Percentiles rank a stretch among this genome's conserved stretches.
These are phyloP conservation scores for Callocephalon fimbriatum DNA, from an alignment of 2,113 vertebrate species.

Conservation along the genomic window DNA sequence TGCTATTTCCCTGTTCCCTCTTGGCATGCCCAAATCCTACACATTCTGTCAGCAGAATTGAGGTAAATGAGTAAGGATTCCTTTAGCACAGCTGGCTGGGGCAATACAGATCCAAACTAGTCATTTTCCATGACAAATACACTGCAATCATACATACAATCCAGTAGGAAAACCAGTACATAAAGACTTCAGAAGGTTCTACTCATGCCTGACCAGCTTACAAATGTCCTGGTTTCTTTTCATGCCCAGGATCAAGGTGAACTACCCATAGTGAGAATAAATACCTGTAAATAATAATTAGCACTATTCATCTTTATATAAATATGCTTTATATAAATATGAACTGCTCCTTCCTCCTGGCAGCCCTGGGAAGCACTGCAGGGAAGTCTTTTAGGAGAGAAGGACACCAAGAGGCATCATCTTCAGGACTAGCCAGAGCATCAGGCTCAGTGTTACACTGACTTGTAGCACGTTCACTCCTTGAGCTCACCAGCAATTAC, in stretches of 20 bases:
- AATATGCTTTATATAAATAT: constrained; percentile 27
- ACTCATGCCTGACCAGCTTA: constrained; percentile 11
- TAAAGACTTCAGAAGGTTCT: constrained; percentile 10
- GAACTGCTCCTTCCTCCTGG: neutral
- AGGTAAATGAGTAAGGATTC: neutral
- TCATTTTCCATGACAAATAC: neutral
- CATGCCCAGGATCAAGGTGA: constrained; percentile 39
- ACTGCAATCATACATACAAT: neutral
- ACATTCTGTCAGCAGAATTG: fast-evolving
- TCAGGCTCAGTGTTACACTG: neutral
- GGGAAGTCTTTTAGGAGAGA: constrained; percentile 12
- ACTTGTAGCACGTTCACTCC: neutral
- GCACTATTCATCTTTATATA: constrained; percentile 2
- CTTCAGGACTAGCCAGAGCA: neutral
- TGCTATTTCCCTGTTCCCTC: neutral
- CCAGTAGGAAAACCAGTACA: neutral
- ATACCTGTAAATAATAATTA: constrained; percentile 50
- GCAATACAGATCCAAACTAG: neutral
- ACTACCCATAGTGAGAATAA: neutral
- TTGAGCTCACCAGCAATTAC: neutral
- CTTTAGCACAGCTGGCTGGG: neutral
- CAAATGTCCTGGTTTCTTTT: constrained; percentile 29
- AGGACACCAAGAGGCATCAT: neutral
- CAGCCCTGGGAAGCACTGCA: constrained; percentile 4
- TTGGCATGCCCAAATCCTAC: neutral